Percentiles rank a stretch among this genome's conserved stretches.
phyloP scores from a whole-genome alignment of 1,140 invertebrate species.

The Trissolcus basalis region DNA sequence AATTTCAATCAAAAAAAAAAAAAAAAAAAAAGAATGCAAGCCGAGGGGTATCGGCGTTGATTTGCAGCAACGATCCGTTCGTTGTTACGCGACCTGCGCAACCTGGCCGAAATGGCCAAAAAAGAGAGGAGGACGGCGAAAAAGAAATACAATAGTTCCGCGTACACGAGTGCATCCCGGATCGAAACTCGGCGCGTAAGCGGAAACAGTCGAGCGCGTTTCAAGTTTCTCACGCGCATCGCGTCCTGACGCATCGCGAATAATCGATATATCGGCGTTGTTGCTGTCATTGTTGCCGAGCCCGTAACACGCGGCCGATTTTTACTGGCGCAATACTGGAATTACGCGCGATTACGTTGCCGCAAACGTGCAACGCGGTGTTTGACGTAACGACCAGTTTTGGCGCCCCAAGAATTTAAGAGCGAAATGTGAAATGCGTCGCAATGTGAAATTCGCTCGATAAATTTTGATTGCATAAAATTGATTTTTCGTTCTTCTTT shows the following conservation, averaged over 20 bases:
- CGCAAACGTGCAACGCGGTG: slow-evolving; percentile 22
- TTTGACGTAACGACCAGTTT: slow-evolving; percentile 22
- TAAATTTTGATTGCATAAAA: too few relatives aligned
- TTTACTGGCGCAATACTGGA: slow-evolving; percentile 34
- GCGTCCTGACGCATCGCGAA: slow-evolving; percentile 33
- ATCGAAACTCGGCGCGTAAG: slow-evolving; percentile 54
- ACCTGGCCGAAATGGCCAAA: slow-evolving; percentile 31
- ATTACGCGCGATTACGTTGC: slow-evolving; percentile 42
- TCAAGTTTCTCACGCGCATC: slow-evolving; percentile 51
- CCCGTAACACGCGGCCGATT: slow-evolving; percentile 38
- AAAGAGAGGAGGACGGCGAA: slow-evolving; percentile 15
- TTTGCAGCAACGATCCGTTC: slow-evolving; percentile 39
- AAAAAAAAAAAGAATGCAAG: too few relatives aligned
- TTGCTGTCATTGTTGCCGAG: slow-evolving; percentile 43
- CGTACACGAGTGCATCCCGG: slow-evolving; percentile 33
- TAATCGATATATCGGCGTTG: slow-evolving; percentile 58
- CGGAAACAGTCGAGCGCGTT: slow-evolving; percentile 48
- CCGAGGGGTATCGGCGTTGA: background rate
- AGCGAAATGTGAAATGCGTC: slow-evolving; percentile 5
- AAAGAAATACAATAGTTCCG: slow-evolving; percentile 34
- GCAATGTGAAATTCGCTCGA: background rate
- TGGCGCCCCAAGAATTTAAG: slow-evolving; percentile 12
- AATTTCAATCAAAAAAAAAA: too few relatives aligned
- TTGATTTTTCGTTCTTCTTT: too few relatives aligned
- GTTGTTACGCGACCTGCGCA: slow-evolving; percentile 56